Evolutionary conservation across 2,113 vertebrate species (phyloP).

Genomic region (Catharus minimus): DNA sequence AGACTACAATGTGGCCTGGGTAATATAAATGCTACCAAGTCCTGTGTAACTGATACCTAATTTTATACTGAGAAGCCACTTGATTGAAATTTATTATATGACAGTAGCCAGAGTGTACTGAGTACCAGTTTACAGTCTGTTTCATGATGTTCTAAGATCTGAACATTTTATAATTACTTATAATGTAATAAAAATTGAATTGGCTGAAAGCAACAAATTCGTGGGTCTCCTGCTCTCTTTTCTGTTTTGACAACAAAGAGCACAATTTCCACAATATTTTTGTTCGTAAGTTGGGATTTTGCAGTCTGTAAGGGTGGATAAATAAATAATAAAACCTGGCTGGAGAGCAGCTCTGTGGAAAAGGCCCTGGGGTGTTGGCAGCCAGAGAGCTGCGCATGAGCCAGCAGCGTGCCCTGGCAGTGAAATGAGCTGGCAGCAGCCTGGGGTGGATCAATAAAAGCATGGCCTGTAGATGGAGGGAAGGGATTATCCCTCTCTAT

Average conservation of each 20-base stretch:
- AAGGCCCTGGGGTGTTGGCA: conserved; percentile 27
- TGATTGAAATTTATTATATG: not conserved
- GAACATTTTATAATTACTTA: not conserved
- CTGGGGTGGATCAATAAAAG: not conserved
- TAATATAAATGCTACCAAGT: not conserved
- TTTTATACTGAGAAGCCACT: not conserved
- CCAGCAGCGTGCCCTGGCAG: conserved; percentile 21
- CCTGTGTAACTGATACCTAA: not conserved
- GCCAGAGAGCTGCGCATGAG: accelerated
- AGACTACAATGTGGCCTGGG: not conserved
- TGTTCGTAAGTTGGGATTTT: not conserved
- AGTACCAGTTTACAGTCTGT: not conserved
- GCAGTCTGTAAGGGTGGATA: not conserved
- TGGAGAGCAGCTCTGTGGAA: not conserved
- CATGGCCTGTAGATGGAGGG: not conserved
- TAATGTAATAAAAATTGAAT: not conserved
- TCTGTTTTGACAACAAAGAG: not conserved
- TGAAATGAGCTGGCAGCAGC: not conserved
- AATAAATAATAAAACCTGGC: not conserved
- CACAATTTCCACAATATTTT: not conserved
- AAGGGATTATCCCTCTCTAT: not conserved
- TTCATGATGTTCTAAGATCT: not conserved
- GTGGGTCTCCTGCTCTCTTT: not conserved
- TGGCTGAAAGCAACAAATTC: not conserved
- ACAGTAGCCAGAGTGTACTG: not conserved